Evolutionary conservation across 2,888 invertebrate species (phyloP), one percentile per base, ranked within the genome.

Genomic region (Caenorhabditis japonica): DNA sequence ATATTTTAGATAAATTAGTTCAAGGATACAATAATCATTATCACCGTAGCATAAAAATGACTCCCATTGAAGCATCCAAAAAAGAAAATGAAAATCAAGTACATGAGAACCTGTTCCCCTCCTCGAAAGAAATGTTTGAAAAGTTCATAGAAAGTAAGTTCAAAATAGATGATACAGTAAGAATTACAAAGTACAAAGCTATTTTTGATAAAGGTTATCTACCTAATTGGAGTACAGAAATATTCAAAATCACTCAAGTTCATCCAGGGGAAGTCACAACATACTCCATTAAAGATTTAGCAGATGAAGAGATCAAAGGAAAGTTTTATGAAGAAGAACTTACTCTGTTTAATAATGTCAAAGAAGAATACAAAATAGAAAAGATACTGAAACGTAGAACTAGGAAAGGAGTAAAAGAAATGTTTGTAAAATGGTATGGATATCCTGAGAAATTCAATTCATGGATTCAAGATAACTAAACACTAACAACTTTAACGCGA

Each of bases 401-500:
- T 21, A 53, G 39, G 13, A 72, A 71, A 47, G 68, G 60, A 43
- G 47, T 58, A 2, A 61, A 56, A 64, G 62, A 68, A 51, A 19
- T 75, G 10, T 61, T 75, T 46, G 71, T 75, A 3, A 75, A 75
- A 34, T 75, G 75, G 75, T 60, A 68, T n/a, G n/a, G n/a, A n/a
- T n/a, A n/a, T n/a, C n/a, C n/a, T n/a, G n/a, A n/a, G n/a, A n/a
- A n/a, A n/a, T 76, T 76, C 23, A 74, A 74, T 38, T 74, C 74
- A 10, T 74, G 56, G 56, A 33, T 43, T 17, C 30, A 49, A 15
- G 49, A 12, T 36, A 17, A 34, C 58, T 64, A 76, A 41, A 69
- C 38, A 47, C 72, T 72, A 2, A 76, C 64, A 53, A 77, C 74
- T 38, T 75, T 74, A 47, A 77, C 71, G 59, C 80, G 81, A 59